Percentiles rank a stretch among this genome's conserved stretches.
These are phyloP conservation scores for Caenorhabditis zanzibari DNA, from an alignment of 2,888 invertebrate genomes.

Conservation along the genomic window DNA sequence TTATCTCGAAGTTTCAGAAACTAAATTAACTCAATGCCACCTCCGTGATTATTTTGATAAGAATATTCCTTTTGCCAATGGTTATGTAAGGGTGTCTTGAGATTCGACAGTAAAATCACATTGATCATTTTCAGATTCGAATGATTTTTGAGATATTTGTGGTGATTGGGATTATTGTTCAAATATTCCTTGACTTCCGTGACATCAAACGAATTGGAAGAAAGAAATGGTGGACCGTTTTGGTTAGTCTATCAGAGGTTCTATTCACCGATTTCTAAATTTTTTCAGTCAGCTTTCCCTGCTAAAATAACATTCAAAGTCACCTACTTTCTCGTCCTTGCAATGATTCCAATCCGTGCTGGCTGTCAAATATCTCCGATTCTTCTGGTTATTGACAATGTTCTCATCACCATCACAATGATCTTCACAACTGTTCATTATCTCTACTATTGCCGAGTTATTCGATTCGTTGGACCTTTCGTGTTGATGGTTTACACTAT, in stretches of 20 bases:
- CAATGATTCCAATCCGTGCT: conserved; percentile 85
- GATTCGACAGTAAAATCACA: background rate
- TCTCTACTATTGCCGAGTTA: conserved; percentile 71
- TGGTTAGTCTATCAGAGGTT: conserved; percentile 86
- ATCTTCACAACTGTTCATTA: conserved; percentile 70
- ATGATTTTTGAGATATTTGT: conserved; percentile 75
- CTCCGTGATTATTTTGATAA: conserved; percentile 54
- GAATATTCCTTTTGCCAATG: conserved; percentile 51
- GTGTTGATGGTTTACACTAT: conserved; percentile 99
- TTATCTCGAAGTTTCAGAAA: conserved; percentile 27
- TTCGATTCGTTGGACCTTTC: conserved; percentile 92
- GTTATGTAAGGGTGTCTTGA: conserved; percentile 33
- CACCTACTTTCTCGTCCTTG: conserved; percentile 92
- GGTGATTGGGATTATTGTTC: conserved; percentile 71
- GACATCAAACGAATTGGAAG: conserved; percentile 79
- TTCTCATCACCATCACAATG: conserved; percentile 63
- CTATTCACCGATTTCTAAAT: background rate
- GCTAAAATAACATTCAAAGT: conserved; percentile 94
- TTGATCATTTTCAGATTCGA: conserved; percentile 67
- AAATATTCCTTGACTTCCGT: conserved; percentile 74
- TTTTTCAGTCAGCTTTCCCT: conserved; percentile 90
- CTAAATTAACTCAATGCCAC: conserved; percentile 60
- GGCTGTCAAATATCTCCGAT: conserved; percentile 84
- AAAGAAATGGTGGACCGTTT: conserved; percentile 88
- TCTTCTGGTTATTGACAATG: conserved; percentile 70